Base-by-base conservation (phyloP, 2,888 invertebrate species). In the Sarcophaga rosellei region DNA sequence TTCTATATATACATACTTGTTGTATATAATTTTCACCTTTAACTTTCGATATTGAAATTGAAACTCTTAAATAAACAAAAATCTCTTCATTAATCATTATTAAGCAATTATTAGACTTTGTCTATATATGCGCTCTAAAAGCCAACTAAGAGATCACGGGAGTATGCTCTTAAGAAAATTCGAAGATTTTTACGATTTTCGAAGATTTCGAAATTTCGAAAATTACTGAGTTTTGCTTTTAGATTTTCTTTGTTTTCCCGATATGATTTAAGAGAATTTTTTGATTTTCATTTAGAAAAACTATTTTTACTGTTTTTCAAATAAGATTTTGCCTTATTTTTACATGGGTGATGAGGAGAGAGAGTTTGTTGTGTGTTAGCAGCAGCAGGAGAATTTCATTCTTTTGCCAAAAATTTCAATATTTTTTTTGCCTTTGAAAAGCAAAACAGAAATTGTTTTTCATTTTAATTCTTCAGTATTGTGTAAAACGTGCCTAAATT, bases 401-500 rank as follows among this genome's bases (percentile, higher is more conserved):
- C 44, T 69, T 80, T 83, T 78, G 77, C 70, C 62, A 84, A 84
- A 53, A 53, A 53, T 35, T 35, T 35, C 35, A 53, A 53, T 5
- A 15, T 53, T 5, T 4, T 17, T 17, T 53, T 53, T 5, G 12
- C n/a, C n/a, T n/a, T 70, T 75, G 53, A 84, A 86, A 84, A 78
- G 74, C 62, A 83, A 77, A 77, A 83, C 35, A 72, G 47, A 15
- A 15, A 17, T 68, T 68, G 25, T 74, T 74, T 70, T 81, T 20
- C 57, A n/a, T 69, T 74, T 81, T 65, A 72, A 53, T 57, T 35
- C 74, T 83, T 86, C 23, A 86, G 86, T 86, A 84, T 74, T 84
- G 78, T 84, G 86, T 84, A 81, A 86, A 86, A 79, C 84, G 86
- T 84, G 84, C 69, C 75, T 47, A 75, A 81, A 63, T 73, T 77